phyloP scores from a whole-genome alignment of 2,113 vertebrate species.

The Eublepharis macularius region DNA sequence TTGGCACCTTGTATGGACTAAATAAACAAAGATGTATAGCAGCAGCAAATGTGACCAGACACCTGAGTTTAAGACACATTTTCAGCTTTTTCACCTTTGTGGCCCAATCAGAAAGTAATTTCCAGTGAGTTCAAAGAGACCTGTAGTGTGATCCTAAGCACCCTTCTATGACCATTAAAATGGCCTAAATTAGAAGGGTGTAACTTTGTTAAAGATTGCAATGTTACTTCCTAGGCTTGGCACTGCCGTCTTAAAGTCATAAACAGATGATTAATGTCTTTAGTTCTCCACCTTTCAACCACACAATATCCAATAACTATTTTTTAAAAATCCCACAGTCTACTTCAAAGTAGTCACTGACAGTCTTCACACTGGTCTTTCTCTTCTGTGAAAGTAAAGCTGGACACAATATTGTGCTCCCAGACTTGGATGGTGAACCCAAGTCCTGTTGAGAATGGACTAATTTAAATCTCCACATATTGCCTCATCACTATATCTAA shows the following conservation, averaged over 20 bases:
- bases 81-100: neutral
- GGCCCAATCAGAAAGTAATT: too few species aligned
- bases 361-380: conserved; percentile 29
- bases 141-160: too few species aligned
- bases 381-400: conserved; percentile 48
- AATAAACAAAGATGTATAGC: neutral
- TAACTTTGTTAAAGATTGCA: too few species aligned
- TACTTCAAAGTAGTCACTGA: conserved; percentile 8
- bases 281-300: neutral
- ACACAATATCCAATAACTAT: neutral
- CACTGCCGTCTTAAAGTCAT: too few species aligned
- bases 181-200: too few species aligned
- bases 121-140: neutral
- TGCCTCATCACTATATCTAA: conserved; percentile 67
- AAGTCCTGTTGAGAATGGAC: conserved; percentile 44
- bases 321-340: neutral
- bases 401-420: conserved; percentile 42
- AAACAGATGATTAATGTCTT: neutral
- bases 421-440: conserved; percentile 51
- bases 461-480: conserved; percentile 67
- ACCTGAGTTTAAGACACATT: neutral
- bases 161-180: too few species aligned
- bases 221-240: neutral
- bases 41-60: neutral
- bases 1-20: neutral